A percentile compares a stretch with the other conserved stretches of the same genome.
These are phyloP conservation scores for Ispidina picta DNA, from an alignment of 2,797 vertebrate species.

Conservation along the genomic window DNA sequence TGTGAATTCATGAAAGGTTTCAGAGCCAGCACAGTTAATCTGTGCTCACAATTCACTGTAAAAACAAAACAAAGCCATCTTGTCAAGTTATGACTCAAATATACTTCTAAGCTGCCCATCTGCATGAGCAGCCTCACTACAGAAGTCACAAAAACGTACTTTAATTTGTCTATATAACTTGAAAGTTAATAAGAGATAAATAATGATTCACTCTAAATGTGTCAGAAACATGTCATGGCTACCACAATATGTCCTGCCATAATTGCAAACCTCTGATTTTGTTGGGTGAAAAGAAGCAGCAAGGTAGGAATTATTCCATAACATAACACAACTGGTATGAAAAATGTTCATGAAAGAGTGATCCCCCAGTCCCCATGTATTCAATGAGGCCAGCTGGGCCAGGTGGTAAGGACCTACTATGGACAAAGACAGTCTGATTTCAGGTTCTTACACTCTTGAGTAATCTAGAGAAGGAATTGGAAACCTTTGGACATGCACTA, in stretches of 20 bases:
- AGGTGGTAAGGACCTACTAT: not conserved
- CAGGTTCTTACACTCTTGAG: not conserved
- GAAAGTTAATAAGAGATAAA: not conserved
- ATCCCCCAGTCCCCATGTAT: not conserved
- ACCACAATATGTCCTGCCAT: not conserved
- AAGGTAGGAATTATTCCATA: not conserved
- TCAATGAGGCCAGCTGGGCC: not conserved
- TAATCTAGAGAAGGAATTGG: not conserved
- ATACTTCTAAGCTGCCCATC: not conserved
- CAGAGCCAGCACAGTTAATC: not conserved
- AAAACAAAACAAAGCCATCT: not conserved
- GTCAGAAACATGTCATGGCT: not conserved
- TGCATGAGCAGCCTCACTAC: not conserved
- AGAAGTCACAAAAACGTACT: not conserved
- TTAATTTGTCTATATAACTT: not conserved
- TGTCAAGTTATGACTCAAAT: not conserved
- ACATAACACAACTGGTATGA: not conserved
- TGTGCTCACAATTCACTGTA: not conserved
- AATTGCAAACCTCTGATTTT: accelerated
- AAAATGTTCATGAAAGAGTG: not conserved
- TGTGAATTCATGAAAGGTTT: not conserved
- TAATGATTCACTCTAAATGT: not conserved
- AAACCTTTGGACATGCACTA: not conserved
- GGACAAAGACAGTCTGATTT: not conserved
- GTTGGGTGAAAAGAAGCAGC: not conserved